phyloP scores from a whole-genome alignment of 2,113 vertebrate genomes.

The Oncorhynchus nerka region DNA sequence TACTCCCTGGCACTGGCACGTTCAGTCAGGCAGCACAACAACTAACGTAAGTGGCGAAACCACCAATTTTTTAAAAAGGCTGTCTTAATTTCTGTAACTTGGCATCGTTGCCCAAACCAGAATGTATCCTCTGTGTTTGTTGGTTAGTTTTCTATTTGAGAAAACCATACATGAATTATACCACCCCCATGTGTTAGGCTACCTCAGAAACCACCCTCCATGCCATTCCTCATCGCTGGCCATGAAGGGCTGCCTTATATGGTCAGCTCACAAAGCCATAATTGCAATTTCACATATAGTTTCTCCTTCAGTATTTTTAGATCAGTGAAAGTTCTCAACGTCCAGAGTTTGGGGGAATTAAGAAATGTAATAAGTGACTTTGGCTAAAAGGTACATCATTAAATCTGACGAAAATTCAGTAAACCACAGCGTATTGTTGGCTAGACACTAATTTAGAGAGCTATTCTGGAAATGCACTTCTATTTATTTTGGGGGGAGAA shows the following conservation, averaged over 20 bases:
- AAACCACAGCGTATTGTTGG: slow-evolving; percentile 39
- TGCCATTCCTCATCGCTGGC: slow-evolving; percentile 56
- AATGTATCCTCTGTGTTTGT: slow-evolving; percentile 37
- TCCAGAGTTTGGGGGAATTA: slow-evolving; percentile 58
- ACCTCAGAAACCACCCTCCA: slow-evolving; percentile 67
- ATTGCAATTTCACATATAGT: slow-evolving; percentile 69
- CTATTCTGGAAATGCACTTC: slow-evolving; percentile 43
- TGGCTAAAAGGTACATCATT: slow-evolving; percentile 69
- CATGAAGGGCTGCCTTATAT: slow-evolving; percentile 50
- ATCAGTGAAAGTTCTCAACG: slow-evolving; percentile 61
- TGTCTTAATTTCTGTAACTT: slow-evolving; percentile 4
- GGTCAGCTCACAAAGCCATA: slow-evolving; percentile 67
- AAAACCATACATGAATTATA: slow-evolving; percentile 34
- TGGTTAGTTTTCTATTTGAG: slow-evolving; percentile 48
- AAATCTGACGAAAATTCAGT: slow-evolving; percentile 58
- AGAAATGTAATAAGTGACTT: slow-evolving; percentile 72
- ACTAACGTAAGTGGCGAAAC: neutral
- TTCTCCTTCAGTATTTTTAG: slow-evolving; percentile 70
- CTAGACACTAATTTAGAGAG: slow-evolving; percentile 45
- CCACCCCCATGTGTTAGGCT: slow-evolving; percentile 33
- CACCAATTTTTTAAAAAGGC: neutral
- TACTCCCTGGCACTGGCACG: neutral
- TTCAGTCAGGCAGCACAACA: neutral
- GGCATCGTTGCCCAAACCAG: neutral
- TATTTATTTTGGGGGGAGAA: slow-evolving; percentile 57